These are phyloP conservation scores for honey bee (Apis mellifera) DNA, from an alignment of 1,140 invertebrate genomes.

Conservation along the genomic window Amel_HAv3.1 CM009931.2:10161501-10162000, in stretches of 20 bases:
- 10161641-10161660: slow-evolving; percentile 87
- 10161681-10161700: not conserved
- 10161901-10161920: no score
- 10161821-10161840: not conserved
- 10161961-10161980: no score
- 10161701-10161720: not conserved
- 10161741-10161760: not conserved
- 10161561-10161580: slow-evolving; percentile 86
- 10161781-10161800: no score
- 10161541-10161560: slow-evolving; percentile 90
- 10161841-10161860: no score
- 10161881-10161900: no score
- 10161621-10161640: slow-evolving; percentile 88
- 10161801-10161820: not conserved
- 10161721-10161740: not conserved
- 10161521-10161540: slow-evolving; percentile 87
- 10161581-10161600: slow-evolving; percentile 87
- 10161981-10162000: no score
- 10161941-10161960: no score
- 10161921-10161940: no score
- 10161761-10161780: no score
- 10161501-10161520: slow-evolving; percentile 87
- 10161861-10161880: no score
- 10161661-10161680: slow-evolving; percentile 83
- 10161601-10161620: slow-evolving; percentile 90